Conservation (phyloP, 2,113 vertebrate genomes). For the Poeciliopsis retropinna region DNA sequence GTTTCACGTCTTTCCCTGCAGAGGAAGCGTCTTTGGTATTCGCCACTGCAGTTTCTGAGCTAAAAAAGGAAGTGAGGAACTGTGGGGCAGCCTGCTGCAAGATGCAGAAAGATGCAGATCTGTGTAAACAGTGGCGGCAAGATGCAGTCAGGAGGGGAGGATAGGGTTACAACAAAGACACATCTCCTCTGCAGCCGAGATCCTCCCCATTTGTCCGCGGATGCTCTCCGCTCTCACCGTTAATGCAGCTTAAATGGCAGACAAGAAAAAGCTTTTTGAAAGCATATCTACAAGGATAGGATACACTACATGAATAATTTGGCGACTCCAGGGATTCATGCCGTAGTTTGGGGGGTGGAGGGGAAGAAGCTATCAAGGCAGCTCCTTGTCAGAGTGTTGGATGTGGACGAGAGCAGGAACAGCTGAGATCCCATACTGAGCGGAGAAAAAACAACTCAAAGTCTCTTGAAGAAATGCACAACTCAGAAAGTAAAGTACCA, state of each 20-base stretch:
- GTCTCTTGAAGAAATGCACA: not conserved
- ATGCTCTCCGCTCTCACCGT: slow-evolving; percentile 4
- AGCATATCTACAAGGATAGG: too few relatives aligned
- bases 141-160: slow-evolving; percentile 36
- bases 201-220: not conserved
- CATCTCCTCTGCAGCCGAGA: not conserved
- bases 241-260: slow-evolving; percentile 54
- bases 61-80: slow-evolving; percentile 5
- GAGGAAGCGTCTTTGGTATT: not conserved
- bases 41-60: slow-evolving; percentile 9
- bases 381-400: slow-evolving; percentile 10
- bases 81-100: slow-evolving; percentile 22
- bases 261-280: slow-evolving; percentile 59
- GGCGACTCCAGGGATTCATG: too few relatives aligned
- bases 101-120: slow-evolving; percentile 29
- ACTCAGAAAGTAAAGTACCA: not conserved
- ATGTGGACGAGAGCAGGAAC: slow-evolving; percentile 27
- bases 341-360: too few relatives aligned
- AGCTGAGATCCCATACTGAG: not conserved
- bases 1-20: slow-evolving; percentile 13
- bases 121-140: slow-evolving; percentile 25
- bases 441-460: not conserved
- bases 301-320: too few relatives aligned
- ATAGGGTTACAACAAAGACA: slow-evolving; percentile 6
- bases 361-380: too few relatives aligned